Percentiles rank a stretch among this genome's conserved stretches.
These are phyloP conservation scores for Allobates femoralis DNA, from an alignment of 2,797 vertebrate genomes.

Conservation along the genomic window DNA sequence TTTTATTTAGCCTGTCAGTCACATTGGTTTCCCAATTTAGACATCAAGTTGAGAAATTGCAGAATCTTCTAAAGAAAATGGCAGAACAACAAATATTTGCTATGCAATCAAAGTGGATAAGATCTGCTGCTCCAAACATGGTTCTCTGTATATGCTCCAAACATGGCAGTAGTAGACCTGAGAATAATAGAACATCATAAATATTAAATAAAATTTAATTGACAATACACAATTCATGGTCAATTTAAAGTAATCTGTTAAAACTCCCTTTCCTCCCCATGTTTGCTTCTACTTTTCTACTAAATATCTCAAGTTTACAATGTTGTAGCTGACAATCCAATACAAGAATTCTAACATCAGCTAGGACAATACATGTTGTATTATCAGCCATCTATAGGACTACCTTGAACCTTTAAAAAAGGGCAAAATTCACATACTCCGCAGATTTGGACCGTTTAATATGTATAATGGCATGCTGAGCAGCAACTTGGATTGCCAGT, in stretches of 20 bases:
- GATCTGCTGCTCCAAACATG: conserved; percentile 19
- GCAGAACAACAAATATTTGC: conserved; percentile 42
- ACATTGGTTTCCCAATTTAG: conserved; percentile 60
- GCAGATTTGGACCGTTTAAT: conserved; percentile 12
- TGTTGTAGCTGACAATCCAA: neutral
- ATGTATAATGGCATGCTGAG: neutral
- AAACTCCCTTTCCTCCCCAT: neutral
- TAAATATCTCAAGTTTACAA: neutral
- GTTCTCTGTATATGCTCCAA: no score
- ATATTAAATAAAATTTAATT: neutral
- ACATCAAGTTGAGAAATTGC: conserved; percentile 62
- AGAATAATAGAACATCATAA: conserved; percentile 3
- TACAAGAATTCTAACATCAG: neutral
- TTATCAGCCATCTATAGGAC: neutral
- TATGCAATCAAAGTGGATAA: conserved; percentile 39
- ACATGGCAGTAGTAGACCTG: neutral
- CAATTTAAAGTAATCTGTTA: neutral
- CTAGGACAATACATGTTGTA: neutral
- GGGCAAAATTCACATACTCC: neutral
- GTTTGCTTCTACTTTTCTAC: neutral
- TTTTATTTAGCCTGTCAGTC: conserved; percentile 64
- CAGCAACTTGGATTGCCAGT: conserved; percentile 1
- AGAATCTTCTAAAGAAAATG: conserved; percentile 53
- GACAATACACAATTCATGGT: neutral
- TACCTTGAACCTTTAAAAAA: neutral